Percentiles rank a stretch among this genome's conserved stretches.
Evolutionary conservation across 2,888 invertebrate genomes (phyloP).

Genomic region (Aleiodes alternator): DNA sequence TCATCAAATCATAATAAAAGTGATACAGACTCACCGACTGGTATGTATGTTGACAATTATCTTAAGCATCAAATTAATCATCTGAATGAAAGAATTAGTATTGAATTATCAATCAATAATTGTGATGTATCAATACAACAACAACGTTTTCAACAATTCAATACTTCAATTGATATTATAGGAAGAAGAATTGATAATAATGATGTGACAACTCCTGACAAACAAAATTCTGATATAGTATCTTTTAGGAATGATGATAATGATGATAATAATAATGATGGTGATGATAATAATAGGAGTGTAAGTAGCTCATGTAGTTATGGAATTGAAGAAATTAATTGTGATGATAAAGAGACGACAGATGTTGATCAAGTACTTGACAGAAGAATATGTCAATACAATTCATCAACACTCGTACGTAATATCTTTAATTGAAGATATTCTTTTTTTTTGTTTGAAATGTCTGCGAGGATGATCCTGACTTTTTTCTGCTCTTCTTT

Average conservation of each 20-base stretch:
- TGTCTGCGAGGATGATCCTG: constrained; percentile 13
- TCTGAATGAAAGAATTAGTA: constrained; percentile 21
- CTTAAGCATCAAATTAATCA: constrained; percentile 13
- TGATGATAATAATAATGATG: constrained; percentile 21
- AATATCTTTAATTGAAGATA: constrained; percentile 12
- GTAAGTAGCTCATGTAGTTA: constrained; percentile 39
- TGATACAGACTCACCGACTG: constrained; percentile 44
- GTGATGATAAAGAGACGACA: constrained; percentile 42
- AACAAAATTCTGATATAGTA: constrained; percentile 61
- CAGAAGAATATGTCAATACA: constrained; percentile 59
- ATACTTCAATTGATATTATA: constrained; percentile 55
- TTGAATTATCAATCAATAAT: constrained; percentile 46
- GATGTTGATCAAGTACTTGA: constrained; percentile 25
- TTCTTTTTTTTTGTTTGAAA: neutral
- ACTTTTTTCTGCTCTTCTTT: neutral
- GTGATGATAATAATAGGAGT: constrained; percentile 24
- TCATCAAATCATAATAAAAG: constrained; percentile 34
- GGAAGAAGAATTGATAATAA: constrained; percentile 55
- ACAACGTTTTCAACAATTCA: constrained; percentile 56
- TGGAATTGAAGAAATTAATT: constrained; percentile 55
- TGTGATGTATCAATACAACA: neutral
- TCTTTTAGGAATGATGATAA: constrained; percentile 64
- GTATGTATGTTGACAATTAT: constrained; percentile 52
- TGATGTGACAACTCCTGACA: constrained; percentile 40
- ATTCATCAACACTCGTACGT: constrained; percentile 38